Evolutionary conservation across 2,113 vertebrate genomes (phyloP), one percentile per base, ranked within the genome.

Genomic region (Alaudala cheleensis): DNA sequence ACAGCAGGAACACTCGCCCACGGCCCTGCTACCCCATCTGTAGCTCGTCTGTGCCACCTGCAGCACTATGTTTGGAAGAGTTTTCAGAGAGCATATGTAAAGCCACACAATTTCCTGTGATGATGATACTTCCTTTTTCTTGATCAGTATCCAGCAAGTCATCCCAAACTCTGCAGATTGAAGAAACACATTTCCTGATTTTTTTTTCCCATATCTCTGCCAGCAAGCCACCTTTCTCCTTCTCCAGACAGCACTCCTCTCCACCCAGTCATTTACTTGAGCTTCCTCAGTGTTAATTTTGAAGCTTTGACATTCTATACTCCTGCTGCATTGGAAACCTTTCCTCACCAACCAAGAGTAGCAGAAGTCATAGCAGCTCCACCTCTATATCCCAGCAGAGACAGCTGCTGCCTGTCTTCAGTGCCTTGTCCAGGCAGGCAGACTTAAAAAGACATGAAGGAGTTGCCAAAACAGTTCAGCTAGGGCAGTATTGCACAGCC

Each of bases 41-140:
- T 4, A 54, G 93, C 77, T 91, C 49, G 0, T 16, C 92, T 96
- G 70, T 95, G 96, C 92, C 93, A 89, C 85, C 81, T 82, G 85
- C 88, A 96, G 82, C 25, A 2, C 90, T 51, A 2, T 5, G 31
- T 37, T 83, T 86, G 92, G 90, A 77, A 70, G 70, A 72, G 33
- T 50, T 82, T 76, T 82, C 62, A 57, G 76, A 10, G 14, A 72
- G 33, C 50, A 26, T 77, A 51, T 85, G 67, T 24, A 66, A 69
- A 76, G 67, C n/a, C 45, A 69, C n/a, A 39, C 58, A 21, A 64
- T 60, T 88, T 82, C 66, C 53, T 50, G 40, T 44, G 47, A 81
- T 79, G 77, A 81, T 79, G 77, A 18, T 33, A 72, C 85, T 82
- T 90, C 33, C 29, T 86, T 80, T 88, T 83, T 65, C 85, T 88